Evolutionary conservation across 2,888 invertebrate genomes (phyloP).

Genomic region (Priapulus caudatus): DNA sequence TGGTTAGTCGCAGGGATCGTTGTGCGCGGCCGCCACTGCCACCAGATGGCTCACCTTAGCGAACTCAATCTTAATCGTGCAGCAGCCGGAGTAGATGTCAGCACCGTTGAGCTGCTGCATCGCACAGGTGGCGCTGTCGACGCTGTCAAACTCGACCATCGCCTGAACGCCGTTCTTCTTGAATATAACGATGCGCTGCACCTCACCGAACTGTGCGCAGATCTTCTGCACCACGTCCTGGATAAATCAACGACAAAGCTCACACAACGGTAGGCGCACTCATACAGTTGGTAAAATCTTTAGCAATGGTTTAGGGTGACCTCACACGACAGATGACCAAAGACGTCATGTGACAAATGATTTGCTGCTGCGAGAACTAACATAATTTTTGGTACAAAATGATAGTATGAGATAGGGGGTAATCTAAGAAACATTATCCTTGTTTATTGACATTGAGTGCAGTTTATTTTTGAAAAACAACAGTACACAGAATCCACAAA

Average conservation of each 20-base stretch:
- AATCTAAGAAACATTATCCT: too few species aligned
- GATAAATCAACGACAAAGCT: conserved; percentile 45
- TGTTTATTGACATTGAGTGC: too few species aligned
- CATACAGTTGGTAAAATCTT: too few species aligned
- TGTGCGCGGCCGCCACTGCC: background rate
- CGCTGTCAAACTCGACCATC: conserved; percentile 85
- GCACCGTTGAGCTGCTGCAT: conserved; percentile 92
- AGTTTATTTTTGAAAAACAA: too few species aligned
- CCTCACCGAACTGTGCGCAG: conserved; percentile 84
- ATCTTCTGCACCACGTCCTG: conserved; percentile 98
- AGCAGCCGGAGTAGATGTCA: conserved; percentile 98
- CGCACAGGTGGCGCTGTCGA: conserved; percentile 84
- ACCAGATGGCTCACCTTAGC: conserved; percentile 64
- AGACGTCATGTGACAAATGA: too few species aligned
- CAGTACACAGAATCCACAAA: too few species aligned
- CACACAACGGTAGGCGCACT: too few species aligned
- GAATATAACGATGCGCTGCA: conserved; percentile 93
- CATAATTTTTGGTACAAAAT: too few species aligned
- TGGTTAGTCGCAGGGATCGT: background rate
- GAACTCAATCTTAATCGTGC: conserved; percentile 96
- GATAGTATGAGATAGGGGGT: too few species aligned
- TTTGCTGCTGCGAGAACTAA: too few species aligned
- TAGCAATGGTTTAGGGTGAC: too few species aligned
- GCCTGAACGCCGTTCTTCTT: conserved; percentile 97
- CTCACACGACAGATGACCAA: too few species aligned